A percentile compares a stretch with the other conserved stretches of the same genome.
Conservation (phyloP, 2,113 vertebrate species). For the Rutilus rutilus region DNA sequence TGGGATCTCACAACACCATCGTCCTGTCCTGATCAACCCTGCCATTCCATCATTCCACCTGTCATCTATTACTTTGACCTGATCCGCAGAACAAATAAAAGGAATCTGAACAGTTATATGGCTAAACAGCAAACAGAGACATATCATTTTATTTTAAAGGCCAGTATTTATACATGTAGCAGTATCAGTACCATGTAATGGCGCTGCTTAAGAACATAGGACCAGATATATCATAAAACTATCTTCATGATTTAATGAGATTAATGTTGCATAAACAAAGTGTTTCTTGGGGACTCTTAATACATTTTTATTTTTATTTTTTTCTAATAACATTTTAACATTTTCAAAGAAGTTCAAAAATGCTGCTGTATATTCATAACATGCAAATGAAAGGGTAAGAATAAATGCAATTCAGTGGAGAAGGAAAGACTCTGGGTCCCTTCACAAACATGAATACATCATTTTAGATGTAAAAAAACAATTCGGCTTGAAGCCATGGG, state of each 20-base stretch:
- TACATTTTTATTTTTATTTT: no score
- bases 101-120: not conserved
- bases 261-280: not conserved
- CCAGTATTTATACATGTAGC: not conserved
- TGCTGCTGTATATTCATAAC: not conserved
- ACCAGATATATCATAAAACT: not conserved
- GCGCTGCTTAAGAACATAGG: not conserved
- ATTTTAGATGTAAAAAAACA: not conserved
- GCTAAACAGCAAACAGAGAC: not conserved
- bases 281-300: no score
- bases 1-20: slow-evolving; percentile 75
- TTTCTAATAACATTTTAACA: not conserved
- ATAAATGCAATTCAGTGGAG: not conserved
- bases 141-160: not conserved
- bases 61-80: not conserved
- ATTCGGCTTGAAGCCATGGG: not conserved
- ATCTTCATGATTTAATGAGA: not conserved
- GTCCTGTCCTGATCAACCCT: slow-evolving; percentile 72
- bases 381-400: not conserved
- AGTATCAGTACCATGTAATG: not conserved
- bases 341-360: not conserved
- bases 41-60: slow-evolving; percentile 53
- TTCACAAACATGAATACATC: not conserved
- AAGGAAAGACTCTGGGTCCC: not conserved
- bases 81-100: not conserved